phyloP scores from a whole-genome alignment of 2,888 invertebrate genomes.

The Lamellibrachia columna region DNA sequence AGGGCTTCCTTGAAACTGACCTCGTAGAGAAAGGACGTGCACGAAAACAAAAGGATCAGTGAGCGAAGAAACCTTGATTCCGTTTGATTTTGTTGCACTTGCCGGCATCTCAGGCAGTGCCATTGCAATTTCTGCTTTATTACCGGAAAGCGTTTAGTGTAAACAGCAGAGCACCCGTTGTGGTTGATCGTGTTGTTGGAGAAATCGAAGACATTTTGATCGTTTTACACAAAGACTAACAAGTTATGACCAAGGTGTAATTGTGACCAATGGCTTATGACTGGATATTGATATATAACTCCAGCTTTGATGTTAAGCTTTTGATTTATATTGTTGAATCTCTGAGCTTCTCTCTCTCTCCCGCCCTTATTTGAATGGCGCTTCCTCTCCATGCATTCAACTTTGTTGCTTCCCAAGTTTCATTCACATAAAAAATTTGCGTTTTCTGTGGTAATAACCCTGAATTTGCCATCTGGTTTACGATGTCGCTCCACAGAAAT shows the following conservation, averaged over 20 bases:
- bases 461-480: not conserved
- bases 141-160: not conserved
- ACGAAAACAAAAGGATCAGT: conserved; percentile 21
- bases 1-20: conserved; percentile 60
- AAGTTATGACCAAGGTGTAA: not conserved
- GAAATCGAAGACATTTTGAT: not conserved
- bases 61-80: not conserved
- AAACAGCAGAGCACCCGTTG: not conserved
- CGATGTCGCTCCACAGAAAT: not conserved
- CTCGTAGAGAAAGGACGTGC: conserved; percentile 43
- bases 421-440: not conserved
- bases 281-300: not conserved
- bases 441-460: not conserved
- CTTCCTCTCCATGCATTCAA: not conserved
- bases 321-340: conserved; percentile 6
- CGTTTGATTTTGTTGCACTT: not conserved
- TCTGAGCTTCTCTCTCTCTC: not conserved
- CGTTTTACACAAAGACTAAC: not conserved
- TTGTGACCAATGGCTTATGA: not conserved
- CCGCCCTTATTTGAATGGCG: not conserved
- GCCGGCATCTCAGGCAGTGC: not conserved
- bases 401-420: not conserved
- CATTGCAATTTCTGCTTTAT: not conserved
- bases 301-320: conserved; percentile 2
- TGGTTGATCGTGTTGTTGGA: not conserved